Conservation (phyloP, 2,113 vertebrate genomes). For the Collichthys lucidus region DNA sequence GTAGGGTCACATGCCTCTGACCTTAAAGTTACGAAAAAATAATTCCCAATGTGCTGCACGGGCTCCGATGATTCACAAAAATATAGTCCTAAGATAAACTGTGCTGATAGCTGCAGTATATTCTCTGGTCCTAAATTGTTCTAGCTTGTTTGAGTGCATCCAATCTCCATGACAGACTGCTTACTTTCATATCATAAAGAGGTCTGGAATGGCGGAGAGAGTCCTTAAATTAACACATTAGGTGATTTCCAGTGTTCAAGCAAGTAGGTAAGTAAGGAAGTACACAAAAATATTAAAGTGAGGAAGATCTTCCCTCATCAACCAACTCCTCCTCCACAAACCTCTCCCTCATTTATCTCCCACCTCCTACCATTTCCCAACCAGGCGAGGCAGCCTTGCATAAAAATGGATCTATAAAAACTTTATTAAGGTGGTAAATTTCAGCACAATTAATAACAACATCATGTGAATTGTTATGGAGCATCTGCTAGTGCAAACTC, state of each 20-base stretch:
- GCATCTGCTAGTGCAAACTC: constrained; percentile 77
- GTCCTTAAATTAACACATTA: constrained; percentile 69
- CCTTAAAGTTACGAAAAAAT: constrained; percentile 33
- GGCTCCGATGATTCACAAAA: constrained; percentile 48
- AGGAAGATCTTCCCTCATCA: constrained; percentile 15
- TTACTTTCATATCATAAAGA: constrained; percentile 33
- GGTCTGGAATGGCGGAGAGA: constrained; percentile 35
- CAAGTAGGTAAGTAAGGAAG: neutral
- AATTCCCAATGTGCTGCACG: constrained; percentile 8
- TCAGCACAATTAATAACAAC: constrained; percentile 83
- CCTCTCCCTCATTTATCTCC: constrained; percentile 48
- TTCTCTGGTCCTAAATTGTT: constrained; percentile 38
- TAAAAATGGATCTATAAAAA: constrained; percentile 81
- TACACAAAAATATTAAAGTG: constrained; percentile 30
- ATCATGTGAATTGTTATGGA: constrained; percentile 76
- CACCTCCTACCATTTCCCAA: constrained; percentile 30
- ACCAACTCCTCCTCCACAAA: constrained; percentile 29
- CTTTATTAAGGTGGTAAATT: constrained; percentile 83
- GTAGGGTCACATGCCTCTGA: constrained; percentile 29
- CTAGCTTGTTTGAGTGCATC: constrained; percentile 38
- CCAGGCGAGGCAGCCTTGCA: constrained; percentile 48
- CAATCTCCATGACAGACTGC: constrained; percentile 25
- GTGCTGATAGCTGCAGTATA: constrained; percentile 55
- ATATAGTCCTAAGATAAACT: constrained; percentile 46
- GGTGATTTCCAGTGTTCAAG: constrained; percentile 45